A percentile compares a stretch with the other conserved stretches of the same genome.
These are phyloP conservation scores for Bambusicola thoracicus DNA, from an alignment of 2,113 vertebrate species.

Conservation along the genomic window DNA sequence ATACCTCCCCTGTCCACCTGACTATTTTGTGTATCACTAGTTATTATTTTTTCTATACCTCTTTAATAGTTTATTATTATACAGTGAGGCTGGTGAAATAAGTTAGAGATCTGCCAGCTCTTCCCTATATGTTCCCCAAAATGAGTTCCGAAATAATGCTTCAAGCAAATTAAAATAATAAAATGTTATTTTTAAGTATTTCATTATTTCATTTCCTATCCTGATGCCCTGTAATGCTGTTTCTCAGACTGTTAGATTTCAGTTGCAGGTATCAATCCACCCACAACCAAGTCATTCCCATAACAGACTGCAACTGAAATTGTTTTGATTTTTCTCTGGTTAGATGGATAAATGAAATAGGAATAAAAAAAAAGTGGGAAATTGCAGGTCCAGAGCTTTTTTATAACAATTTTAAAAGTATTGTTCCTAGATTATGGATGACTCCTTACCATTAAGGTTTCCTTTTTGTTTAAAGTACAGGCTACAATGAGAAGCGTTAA, in stretches of 20 bases:
- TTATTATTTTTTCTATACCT: not conserved
- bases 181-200: not conserved
- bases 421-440: not conserved
- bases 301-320: not conserved
- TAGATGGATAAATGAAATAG: not conserved
- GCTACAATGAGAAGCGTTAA: not conserved
- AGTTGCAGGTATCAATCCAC: not conserved
- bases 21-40: not conserved
- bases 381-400: not conserved
- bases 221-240: not conserved
- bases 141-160: not conserved
- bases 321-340: not conserved
- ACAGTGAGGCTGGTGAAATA: not conserved
- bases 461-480: constrained; percentile 14
- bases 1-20: not conserved
- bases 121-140: not conserved
- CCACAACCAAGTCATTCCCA: not conserved
- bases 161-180: not conserved
- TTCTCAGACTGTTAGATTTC: not conserved
- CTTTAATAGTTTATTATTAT: not conserved
- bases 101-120: not conserved
- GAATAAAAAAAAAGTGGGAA: accelerated
- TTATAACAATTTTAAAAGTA: not conserved
- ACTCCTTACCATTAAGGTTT: not conserved
- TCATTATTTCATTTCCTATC: not conserved